A percentile compares a stretch with the other conserved stretches of the same genome.
Conservation (phyloP, 2,888 invertebrate genomes). For the Tridacna gigas region DNA sequence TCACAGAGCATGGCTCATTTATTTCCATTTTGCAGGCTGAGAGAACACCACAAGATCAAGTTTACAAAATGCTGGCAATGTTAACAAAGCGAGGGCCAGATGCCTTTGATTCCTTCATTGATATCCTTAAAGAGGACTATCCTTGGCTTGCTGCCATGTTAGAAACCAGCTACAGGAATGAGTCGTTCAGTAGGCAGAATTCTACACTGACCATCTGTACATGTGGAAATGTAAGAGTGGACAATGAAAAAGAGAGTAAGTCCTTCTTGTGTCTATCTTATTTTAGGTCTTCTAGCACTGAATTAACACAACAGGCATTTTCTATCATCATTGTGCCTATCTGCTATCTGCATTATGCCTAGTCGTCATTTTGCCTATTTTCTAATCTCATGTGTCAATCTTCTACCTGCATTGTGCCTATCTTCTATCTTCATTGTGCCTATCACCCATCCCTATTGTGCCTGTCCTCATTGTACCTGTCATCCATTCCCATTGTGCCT, state of each 20-base stretch:
- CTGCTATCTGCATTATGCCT: too few species aligned
- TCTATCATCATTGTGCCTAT: not conserved
- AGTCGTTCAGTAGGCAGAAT: constrained; percentile 41
- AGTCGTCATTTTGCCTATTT: too few species aligned
- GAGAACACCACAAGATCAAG: constrained; percentile 67
- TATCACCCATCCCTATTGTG: too few species aligned
- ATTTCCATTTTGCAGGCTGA: constrained; percentile 59
- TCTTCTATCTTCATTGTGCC: too few species aligned
- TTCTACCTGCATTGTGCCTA: too few species aligned
- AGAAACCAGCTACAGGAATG: constrained; percentile 45
- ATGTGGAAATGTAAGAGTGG: constrained; percentile 30
- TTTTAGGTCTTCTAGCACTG: too few species aligned
- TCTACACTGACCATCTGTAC: constrained; percentile 44
- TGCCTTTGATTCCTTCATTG: constrained; percentile 72
- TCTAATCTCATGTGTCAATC: too few species aligned
- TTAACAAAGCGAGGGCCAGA: constrained; percentile 75
- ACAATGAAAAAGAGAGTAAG: constrained; percentile 45
- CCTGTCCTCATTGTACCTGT: too few species aligned
- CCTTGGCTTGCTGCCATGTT: constrained; percentile 74
- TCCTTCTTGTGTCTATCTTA: not conserved
- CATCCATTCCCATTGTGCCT: too few species aligned
- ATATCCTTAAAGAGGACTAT: constrained; percentile 69
- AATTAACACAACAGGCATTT: too few species aligned
- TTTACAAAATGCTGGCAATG: constrained; percentile 72
- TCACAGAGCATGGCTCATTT: not conserved